Conservation (phyloP, 2,888 invertebrate species). For the Lithophane semibrunnea region DNA sequence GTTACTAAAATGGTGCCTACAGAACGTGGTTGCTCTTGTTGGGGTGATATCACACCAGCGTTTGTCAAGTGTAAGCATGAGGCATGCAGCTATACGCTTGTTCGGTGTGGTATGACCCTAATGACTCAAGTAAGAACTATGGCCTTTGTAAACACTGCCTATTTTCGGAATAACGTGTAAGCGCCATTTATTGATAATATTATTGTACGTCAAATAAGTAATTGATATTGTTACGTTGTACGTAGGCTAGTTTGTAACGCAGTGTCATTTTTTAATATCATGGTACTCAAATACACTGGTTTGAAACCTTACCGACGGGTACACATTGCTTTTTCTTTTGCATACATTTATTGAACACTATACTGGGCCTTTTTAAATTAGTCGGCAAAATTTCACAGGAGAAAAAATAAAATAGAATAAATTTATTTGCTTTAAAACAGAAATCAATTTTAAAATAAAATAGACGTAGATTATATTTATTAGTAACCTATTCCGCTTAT, state of each 20-base stretch:
- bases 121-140: conserved; percentile 36
- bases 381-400: background rate
- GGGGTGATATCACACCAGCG: conserved; percentile 22
- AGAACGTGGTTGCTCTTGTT: conserved; percentile 26
- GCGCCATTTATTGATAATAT: conserved; percentile 59
- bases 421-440: too few species aligned
- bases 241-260: conserved; percentile 63
- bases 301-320: conserved; percentile 67
- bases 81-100: background rate
- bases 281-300: conserved; percentile 71
- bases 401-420: too few species aligned
- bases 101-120: conserved; percentile 17
- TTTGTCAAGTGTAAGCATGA: background rate
- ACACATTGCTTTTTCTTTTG: conserved; percentile 41
- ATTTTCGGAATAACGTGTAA: conserved; percentile 53
- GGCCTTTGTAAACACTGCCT: conserved; percentile 59
- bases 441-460: too few species aligned
- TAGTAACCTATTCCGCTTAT: too few species aligned
- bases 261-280: conserved; percentile 64
- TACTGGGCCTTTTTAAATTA: background rate
- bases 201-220: conserved; percentile 50
- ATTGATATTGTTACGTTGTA: conserved; percentile 66
- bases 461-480: too few species aligned
- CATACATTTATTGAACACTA: background rate
- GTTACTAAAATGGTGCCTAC: conserved; percentile 60